Evolutionary conservation across 2,888 invertebrate species (phyloP), one percentile per base, ranked within the genome.

Genomic region (Myopa tessellatipennis): DNA sequence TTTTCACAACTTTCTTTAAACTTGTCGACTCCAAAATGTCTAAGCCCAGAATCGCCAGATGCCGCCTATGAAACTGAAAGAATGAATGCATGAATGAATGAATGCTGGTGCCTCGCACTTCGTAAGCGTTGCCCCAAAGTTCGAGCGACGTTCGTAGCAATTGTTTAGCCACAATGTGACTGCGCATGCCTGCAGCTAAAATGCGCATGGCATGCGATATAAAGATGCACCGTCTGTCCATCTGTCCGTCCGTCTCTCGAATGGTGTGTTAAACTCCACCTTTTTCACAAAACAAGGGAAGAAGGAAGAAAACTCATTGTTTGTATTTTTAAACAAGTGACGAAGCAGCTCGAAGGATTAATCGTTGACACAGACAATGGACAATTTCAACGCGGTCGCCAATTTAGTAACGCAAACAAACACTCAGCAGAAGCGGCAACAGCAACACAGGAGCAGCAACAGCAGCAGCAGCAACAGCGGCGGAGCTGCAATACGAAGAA

Each of bases 361-460:
- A 88, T 88, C 89, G 88, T 83, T 88, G 88, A 88, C 88, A 88
- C 85, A 87, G 83, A 81, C 85, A 83, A 82, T 83, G 83, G 82
- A 81, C 69, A 58, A 75, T 69, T 75, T 60, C 75, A 58, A 75
- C 75, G 69, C 75, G 60, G 40, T 52, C 16, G 16, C 69, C 75
- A 68, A 68, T 67, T 74, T 74, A 69, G 60, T 45, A 52, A 63
- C 4, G 74, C 74, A 74, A 61, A 8, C 58, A 71, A 34, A 38
- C 50, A 58, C 71, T 55, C n/a, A 12, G 55, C 55, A 4, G 16
- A n/a, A n/a, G 12, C 55, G 55, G 55, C 55, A 55, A n/a, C 16
- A n/a, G 10, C 55, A 55, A 12, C 55, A 16, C 45, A 12, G 55
- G 34, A 36, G 67, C 36, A 67, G 40, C 26, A 45, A 55, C 55